phyloP scores from a whole-genome alignment of 2,113 vertebrate species.

The Paracanthobrama guichenoti region DNA sequence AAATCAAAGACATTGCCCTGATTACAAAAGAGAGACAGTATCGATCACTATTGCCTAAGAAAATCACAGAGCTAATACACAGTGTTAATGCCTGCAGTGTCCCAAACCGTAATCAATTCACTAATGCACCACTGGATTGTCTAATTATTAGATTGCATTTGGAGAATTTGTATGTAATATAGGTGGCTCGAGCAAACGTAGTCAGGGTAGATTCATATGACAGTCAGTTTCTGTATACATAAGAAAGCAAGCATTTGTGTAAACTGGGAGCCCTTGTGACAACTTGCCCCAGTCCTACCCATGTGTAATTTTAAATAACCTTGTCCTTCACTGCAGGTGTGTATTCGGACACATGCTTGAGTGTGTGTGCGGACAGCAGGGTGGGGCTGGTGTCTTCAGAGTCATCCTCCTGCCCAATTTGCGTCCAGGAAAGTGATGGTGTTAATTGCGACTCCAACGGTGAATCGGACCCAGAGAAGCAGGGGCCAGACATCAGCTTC shows the following conservation, averaged over 20 bases:
- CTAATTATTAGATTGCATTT: neutral
- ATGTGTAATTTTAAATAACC: neutral
- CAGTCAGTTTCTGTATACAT: neutral
- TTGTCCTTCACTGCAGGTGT: constrained; percentile 61
- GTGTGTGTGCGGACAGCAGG: constrained; percentile 47
- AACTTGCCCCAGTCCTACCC: neutral
- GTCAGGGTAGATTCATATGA: neutral
- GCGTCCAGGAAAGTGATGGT: constrained; percentile 24
- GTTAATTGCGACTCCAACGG: constrained; percentile 36
- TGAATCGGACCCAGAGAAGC: constrained; percentile 46
- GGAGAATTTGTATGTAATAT: neutral
- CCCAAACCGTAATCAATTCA: neutral
- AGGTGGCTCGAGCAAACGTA: neutral
- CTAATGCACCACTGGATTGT: neutral
- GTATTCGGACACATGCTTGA: constrained; percentile 49
- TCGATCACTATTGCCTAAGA: neutral
- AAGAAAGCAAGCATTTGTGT: neutral
- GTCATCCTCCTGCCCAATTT: constrained; percentile 29
- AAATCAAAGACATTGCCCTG: neutral
- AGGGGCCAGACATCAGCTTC: constrained; percentile 31
- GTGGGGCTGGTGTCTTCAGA: constrained; percentile 24
- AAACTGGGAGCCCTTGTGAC: neutral
- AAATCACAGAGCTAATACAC: neutral
- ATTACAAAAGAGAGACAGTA: neutral
- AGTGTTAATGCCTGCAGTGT: too few relatives aligned